Evolutionary conservation across 2,113 vertebrate genomes (phyloP).

Genomic region (Epinephelus fuscoguttatus): DNA sequence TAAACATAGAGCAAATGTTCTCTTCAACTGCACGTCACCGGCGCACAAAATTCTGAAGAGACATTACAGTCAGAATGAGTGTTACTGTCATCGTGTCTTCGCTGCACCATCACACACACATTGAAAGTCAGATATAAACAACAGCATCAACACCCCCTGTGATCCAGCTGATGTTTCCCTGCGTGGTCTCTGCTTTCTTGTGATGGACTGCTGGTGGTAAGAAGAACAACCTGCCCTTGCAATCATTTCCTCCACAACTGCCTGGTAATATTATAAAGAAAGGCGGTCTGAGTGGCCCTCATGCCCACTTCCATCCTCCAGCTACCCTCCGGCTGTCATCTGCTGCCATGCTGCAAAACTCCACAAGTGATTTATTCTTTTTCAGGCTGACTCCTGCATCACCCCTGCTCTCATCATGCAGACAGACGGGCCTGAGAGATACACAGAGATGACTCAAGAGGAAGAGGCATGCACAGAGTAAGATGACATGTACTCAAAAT

Average conservation of each 20-base stretch:
- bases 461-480: not conserved
- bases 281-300: conserved; percentile 56
- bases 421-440: conserved; percentile 40
- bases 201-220: conserved; percentile 44
- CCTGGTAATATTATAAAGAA: conserved; percentile 64
- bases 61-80: conserved; percentile 11
- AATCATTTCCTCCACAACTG: conserved; percentile 49
- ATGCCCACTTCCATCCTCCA: conserved; percentile 39
- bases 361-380: conserved; percentile 66
- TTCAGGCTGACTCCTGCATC: conserved; percentile 53
- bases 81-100: conserved; percentile 8
- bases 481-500: conserved; percentile 32
- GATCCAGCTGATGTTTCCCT: conserved; percentile 8
- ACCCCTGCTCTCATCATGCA: conserved; percentile 49
- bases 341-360: conserved; percentile 62
- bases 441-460: conserved; percentile 34
- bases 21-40: conserved; percentile 36
- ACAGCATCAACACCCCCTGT: not conserved
- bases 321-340: conserved; percentile 65
- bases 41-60: conserved; percentile 23
- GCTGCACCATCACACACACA: conserved; percentile 5
- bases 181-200: conserved; percentile 21
- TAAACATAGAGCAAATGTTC: conserved; percentile 43
- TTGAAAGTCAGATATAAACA: conserved; percentile 23
- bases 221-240: conserved; percentile 44